A percentile compares a stretch with the other conserved stretches of the same genome.
Conservation (phyloP, 2,888 invertebrate species). For the Drosophila emarginata region DNA sequence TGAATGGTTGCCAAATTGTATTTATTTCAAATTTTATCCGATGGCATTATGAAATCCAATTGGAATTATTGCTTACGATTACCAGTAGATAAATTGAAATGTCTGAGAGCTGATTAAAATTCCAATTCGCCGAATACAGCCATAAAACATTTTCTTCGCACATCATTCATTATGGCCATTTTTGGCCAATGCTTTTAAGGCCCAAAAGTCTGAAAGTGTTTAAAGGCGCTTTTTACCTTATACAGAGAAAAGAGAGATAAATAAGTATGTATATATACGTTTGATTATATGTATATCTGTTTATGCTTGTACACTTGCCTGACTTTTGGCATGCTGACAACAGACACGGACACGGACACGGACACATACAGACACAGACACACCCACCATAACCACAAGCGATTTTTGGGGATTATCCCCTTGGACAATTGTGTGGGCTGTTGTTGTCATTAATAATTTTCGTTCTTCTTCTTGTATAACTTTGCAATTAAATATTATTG, state of each 20-base stretch:
- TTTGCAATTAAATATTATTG: constrained; percentile 71
- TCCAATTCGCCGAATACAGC: constrained; percentile 7
- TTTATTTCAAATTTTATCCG: not conserved
- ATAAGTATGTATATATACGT: not conserved
- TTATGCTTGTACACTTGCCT: constrained; percentile 57
- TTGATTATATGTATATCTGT: constrained; percentile 23
- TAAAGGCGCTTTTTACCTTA: constrained; percentile 37
- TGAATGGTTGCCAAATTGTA: constrained; percentile 5
- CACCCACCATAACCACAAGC: constrained; percentile 42
- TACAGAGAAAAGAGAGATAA: constrained; percentile 24
- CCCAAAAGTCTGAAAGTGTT: constrained; percentile 35
- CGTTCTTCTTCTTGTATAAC: constrained; percentile 27
- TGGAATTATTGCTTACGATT: constrained; percentile 3
- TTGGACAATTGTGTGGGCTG: constrained; percentile 40
- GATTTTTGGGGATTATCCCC: constrained; percentile 47
- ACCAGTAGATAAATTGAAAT: constrained; percentile 7
- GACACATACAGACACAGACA: too few relatives aligned
- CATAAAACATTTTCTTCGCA: constrained; percentile 40
- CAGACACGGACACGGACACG: constrained; percentile 27
- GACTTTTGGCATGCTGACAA: constrained; percentile 43
- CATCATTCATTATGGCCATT: constrained; percentile 40
- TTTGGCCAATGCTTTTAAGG: constrained; percentile 42
- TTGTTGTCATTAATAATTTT: constrained; percentile 56
- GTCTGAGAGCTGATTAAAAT: constrained; percentile 15
- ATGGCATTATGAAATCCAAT: not conserved